phyloP scores from a whole-genome alignment of 2,797 vertebrate species.

The Cossypha niveicapilla region DNA sequence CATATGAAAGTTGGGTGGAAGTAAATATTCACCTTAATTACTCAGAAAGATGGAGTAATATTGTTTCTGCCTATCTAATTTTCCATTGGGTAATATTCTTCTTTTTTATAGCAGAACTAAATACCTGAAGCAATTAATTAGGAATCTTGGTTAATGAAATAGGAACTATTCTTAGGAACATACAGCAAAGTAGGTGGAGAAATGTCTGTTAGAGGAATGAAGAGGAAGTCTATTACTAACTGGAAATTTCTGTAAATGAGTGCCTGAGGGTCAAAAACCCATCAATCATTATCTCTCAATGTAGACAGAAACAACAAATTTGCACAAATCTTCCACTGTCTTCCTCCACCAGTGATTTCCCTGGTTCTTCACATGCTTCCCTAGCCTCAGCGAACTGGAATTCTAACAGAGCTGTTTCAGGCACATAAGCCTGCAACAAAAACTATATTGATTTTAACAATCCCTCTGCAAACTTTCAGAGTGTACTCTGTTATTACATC shows the following conservation, averaged over 20 bases:
- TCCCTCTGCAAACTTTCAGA: not conserved
- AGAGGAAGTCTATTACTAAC: not conserved
- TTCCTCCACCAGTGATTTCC: not conserved
- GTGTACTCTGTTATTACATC: not conserved
- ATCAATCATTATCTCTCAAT: not conserved
- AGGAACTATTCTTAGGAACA: slow-evolving; percentile 21
- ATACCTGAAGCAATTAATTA: slow-evolving; percentile 24
- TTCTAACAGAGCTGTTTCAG: not conserved
- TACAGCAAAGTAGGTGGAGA: not conserved
- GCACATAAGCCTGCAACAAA: not conserved
- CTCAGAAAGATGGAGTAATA: slow-evolving; percentile 7
- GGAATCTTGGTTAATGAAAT: slow-evolving; percentile 7
- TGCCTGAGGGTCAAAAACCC: not conserved
- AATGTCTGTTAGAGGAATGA: not conserved
- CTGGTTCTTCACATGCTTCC: not conserved
- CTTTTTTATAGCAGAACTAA: not conserved
- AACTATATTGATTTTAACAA: not conserved
- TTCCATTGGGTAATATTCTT: not conserved
- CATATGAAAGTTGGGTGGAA: not conserved
- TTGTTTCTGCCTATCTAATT: slow-evolving; percentile 6
- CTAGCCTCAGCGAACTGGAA: not conserved
- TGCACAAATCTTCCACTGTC: not conserved
- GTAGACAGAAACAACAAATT: not conserved
- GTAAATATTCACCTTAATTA: slow-evolving; percentile 25
- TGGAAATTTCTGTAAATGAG: not conserved